phyloP scores from a whole-genome alignment of 2,113 vertebrate genomes.

The Physeter macrocephalus region DNA sequence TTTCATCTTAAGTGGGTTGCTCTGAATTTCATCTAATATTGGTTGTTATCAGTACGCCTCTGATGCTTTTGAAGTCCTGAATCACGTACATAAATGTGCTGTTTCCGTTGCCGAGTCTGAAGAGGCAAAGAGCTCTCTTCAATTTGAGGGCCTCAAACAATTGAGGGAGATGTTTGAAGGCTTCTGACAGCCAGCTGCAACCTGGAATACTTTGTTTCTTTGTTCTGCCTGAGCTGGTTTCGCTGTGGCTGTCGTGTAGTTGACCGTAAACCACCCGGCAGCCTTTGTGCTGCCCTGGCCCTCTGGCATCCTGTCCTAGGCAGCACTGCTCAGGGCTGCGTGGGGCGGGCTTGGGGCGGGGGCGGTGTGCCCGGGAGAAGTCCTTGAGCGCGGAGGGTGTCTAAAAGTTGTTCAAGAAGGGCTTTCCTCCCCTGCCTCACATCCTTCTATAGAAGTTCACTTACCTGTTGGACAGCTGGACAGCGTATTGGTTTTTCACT shows the following conservation, averaged over 20 bases:
- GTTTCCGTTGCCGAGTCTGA: accelerated
- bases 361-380: no score
- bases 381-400: neutral
- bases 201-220: neutral
- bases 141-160: neutral
- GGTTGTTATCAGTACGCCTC: neutral
- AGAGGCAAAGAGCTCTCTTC: neutral
- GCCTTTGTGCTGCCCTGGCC: neutral
- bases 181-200: neutral
- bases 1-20: neutral
- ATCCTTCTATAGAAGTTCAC: neutral
- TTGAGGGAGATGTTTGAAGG: no score
- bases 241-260: neutral
- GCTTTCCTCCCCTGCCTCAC: neutral
- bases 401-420: neutral
- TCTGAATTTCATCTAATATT: neutral
- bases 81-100: neutral
- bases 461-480: neutral
- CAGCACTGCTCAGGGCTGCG: neutral
- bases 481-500: neutral
- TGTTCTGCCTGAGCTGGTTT: neutral
- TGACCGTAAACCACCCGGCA: neutral
- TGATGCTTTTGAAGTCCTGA: neutral
- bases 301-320: neutral
- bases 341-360: neutral